A percentile compares a stretch with the other conserved stretches of the same genome.
phyloP scores from a whole-genome alignment of 2,113 vertebrate species.

The Nyctibius bracteatus region DNA sequence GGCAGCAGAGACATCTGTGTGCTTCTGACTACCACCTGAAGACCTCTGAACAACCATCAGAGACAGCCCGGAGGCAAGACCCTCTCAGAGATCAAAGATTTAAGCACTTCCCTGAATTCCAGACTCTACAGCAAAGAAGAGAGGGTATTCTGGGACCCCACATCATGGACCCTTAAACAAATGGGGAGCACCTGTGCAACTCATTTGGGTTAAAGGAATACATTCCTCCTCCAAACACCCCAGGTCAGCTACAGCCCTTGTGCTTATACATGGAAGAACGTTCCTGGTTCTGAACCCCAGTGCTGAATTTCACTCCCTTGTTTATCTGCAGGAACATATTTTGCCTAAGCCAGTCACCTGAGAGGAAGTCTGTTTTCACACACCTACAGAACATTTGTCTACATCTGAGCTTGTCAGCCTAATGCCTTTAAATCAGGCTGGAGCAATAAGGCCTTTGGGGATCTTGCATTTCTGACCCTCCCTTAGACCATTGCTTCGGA shows the following conservation, averaged over 20 bases:
- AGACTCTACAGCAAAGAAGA: not conserved
- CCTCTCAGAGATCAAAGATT: not conserved
- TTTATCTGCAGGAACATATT: not conserved
- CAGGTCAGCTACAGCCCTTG: not conserved
- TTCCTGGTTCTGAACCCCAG: not conserved
- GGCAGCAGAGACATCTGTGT: not conserved
- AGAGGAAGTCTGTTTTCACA: not conserved
- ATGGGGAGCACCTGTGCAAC: not conserved
- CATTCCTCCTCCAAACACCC: not conserved
- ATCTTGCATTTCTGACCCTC: not conserved
- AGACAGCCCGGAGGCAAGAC: not conserved
- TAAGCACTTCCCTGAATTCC: not conserved
- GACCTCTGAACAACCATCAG: not conserved
- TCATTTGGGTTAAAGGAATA: not conserved
- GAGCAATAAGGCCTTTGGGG: not conserved
- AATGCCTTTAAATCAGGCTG: not conserved
- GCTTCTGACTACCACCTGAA: too few species aligned
- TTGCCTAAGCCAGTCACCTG: not conserved
- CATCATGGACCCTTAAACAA: not conserved
- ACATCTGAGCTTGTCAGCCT: not conserved
- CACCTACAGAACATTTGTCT: not conserved
- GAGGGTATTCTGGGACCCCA: not conserved
- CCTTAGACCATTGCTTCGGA: not conserved
- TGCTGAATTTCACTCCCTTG: not conserved
- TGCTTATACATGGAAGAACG: not conserved